Evolutionary conservation across 2,113 vertebrate species (phyloP), one percentile per base, ranked within the genome.

Genomic region (Amazona vittata): DNA sequence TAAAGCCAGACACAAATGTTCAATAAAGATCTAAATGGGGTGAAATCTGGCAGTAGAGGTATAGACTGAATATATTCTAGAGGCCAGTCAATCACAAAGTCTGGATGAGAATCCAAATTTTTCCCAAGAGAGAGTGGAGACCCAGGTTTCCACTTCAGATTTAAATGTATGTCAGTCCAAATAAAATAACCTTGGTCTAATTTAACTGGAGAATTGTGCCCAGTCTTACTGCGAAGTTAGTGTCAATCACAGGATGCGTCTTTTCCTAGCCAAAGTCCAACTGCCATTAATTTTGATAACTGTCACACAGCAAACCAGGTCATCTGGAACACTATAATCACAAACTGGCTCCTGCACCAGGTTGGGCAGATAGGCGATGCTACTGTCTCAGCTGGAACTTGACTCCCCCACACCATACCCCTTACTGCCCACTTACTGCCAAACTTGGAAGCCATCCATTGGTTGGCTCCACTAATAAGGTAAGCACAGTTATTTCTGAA

Each of bases 211-310:
- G 35, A 10, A 84, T 18, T 81, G 76, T 81, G 39, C 60, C 69
- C 69, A 90, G 11, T 47, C 50, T 64, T 94, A 90, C 44, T 89
- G 83, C 76, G 67, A 90, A 96, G 80, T 89, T 82, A 84, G 55
- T 76, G 95, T 90, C 92, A 94, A 46, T 93, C 92, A 96, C 60
- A 78, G 75, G 73, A 59, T 86, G 71, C 33, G 5, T 68, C 47
- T 84, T 79, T 92, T 43, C 86, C 76, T 9, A 76, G 73, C 41
- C 89, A 76, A 73, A 26, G 62, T 53, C 83, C 90, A 79, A 7
- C 69, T 92, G 89, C 25, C 93, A 96, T 79, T 96, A 92, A 93
- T 90, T 94, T 75, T 90, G 76, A 83, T 86, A 86, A 84, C 52
- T 89, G 89, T 76, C 92, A 94, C 80, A 69, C 53, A 82, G 84